Conservation (phyloP, 2,797 vertebrate species). For the Rhinogobio ventralis region DNA sequence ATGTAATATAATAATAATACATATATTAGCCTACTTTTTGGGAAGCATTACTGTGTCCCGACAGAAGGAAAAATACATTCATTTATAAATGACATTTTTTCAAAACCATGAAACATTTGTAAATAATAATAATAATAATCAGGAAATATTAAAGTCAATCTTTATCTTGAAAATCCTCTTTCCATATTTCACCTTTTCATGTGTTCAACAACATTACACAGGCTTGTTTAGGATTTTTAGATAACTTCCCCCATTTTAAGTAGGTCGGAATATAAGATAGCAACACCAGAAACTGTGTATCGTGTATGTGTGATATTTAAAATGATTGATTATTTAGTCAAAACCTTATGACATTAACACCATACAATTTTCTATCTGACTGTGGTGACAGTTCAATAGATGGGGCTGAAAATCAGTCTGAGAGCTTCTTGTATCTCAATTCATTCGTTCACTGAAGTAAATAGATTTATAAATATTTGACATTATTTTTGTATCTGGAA, state of each 20-base stretch:
- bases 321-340: not conserved
- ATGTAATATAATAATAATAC: not conserved
- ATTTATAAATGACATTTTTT: not conserved
- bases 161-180: not conserved
- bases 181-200: not conserved
- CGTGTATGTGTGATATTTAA: constrained; percentile 2
- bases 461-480: not conserved
- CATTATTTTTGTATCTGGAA: not conserved
- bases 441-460: not conserved
- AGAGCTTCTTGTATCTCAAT: not conserved
- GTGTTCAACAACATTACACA: not conserved
- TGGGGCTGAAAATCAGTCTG: not conserved
- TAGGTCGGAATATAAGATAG: not conserved
- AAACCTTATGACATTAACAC: not conserved
- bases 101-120: not conserved
- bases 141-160: not conserved
- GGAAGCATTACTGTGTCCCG: not conserved
- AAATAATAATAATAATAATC: not conserved
- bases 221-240: not conserved
- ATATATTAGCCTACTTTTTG: too few species aligned
- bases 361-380: not conserved
- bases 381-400: not conserved
- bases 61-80: not conserved
- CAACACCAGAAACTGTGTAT: not conserved
- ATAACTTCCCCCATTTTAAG: not conserved